phyloP scores from a whole-genome alignment of 2,113 vertebrate species.

The Formicarius rufipectus region DNA sequence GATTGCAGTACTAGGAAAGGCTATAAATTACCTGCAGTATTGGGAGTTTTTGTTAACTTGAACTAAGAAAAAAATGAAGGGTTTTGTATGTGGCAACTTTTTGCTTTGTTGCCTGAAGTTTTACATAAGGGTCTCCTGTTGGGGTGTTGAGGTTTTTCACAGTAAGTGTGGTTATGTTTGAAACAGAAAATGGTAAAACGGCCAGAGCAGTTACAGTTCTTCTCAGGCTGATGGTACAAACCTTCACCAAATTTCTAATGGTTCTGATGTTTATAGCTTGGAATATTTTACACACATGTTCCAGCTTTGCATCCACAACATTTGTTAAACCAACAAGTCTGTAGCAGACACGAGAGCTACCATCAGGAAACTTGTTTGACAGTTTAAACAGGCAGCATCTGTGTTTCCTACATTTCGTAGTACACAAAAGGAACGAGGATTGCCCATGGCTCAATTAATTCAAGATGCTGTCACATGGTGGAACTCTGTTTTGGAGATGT shows the following conservation, averaged over 20 bases:
- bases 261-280: not conserved
- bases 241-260: not conserved
- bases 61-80: not conserved
- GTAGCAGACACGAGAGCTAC: slow-evolving; percentile 53
- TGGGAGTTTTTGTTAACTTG: not conserved
- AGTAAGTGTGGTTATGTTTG: not conserved
- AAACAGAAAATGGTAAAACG: not conserved
- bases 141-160: not conserved
- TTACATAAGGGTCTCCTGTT: not conserved
- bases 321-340: slow-evolving; percentile 57
- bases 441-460: slow-evolving; percentile 32
- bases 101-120: not conserved
- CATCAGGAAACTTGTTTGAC: slow-evolving; percentile 69
- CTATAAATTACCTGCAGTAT: not conserved
- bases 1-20: not conserved
- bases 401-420: slow-evolving; percentile 46
- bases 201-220: not conserved
- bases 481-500: slow-evolving; percentile 22
- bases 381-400: slow-evolving; percentile 66
- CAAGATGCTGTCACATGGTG: slow-evolving; percentile 45
- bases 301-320: slow-evolving; percentile 35
- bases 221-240: not conserved
- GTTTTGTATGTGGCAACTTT: not conserved
- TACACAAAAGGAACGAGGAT: slow-evolving; percentile 4
- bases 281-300: slow-evolving; percentile 56